Base-by-base conservation (phyloP, 2,888 invertebrate genomes). In the Tetramorium bicarinatum region DNA sequence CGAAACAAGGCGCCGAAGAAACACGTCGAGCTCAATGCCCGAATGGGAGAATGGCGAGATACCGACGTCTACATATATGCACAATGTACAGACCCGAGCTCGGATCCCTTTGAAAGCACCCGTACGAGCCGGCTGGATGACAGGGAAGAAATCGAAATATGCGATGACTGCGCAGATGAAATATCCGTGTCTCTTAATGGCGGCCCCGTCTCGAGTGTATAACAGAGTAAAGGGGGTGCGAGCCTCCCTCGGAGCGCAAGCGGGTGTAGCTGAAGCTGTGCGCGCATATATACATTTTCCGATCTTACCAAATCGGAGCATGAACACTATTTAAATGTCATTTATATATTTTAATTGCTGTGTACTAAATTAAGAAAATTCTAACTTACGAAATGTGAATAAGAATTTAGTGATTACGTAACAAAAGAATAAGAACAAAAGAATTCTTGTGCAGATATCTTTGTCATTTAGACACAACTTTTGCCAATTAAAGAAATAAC, bases 141-240 rank as follows among this genome's bases (percentile, higher is more conserved):
- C 92, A 90, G 92, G 89, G 93, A 90, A 92, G 92, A 92, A 93
- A 92, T 92, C 93, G 91, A 92, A 92, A 93, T 92, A 92, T 91
- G 93, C 92, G 92, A 92, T 92, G 92, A 93, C 92, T 92, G 88
- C 88, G 93, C 92, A 91, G 92, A 92, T 92, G 92, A 92, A 92
- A 93, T 92, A 92, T 92, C 90, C 89, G 90, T 90, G 92, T 91
- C 91, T 90, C 88, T 91, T 89, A 91, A 92, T 92, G 92, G 92
- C 91, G 91, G 91, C 88, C 89, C 89, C 87, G 87, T 80, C 87
- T 85, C 85, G 87, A 86, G 86, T 85, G 88, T 88, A 87, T 80
- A 90, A 66, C 47, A 69, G 82, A 83, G 80, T 82, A 87, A 79
- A 84, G 64, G 83, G 72, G 79, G 44, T 72, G 86, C 84, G 84